phyloP scores from a whole-genome alignment of 2,797 vertebrate genomes.

The Fringilla coelebs region DNA sequence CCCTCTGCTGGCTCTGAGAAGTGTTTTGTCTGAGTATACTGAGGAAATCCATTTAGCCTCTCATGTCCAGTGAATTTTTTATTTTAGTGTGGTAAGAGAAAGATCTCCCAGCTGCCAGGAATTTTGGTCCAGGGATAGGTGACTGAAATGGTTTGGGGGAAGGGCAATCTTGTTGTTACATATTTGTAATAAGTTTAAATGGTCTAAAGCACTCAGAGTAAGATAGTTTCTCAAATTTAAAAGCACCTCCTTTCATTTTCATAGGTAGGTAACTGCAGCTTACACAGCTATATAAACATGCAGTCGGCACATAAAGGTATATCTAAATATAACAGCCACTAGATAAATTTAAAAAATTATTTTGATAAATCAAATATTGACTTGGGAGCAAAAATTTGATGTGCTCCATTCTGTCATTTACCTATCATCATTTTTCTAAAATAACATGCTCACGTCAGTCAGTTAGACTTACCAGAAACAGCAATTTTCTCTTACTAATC shows the following conservation, averaged over 20 bases:
- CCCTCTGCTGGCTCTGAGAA: neutral
- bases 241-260: neutral
- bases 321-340: neutral
- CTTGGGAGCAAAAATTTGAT: neutral
- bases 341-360: neutral
- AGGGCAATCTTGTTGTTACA: neutral
- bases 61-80: neutral
- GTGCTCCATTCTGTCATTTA: neutral
- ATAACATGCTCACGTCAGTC: fast-evolving
- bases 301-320: neutral
- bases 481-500: neutral
- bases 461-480: neutral
- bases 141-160: neutral
- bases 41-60: neutral
- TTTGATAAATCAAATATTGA: neutral
- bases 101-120: neutral
- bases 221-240: neutral
- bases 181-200: neutral
- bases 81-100: neutral
- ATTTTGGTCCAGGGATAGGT: neutral
- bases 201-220: neutral
- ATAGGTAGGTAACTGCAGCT: neutral
- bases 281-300: neutral
- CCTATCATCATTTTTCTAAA: neutral
- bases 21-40: neutral